phyloP scores from a whole-genome alignment of 2,797 vertebrate genomes.

The Sebastes itinus region DNA sequence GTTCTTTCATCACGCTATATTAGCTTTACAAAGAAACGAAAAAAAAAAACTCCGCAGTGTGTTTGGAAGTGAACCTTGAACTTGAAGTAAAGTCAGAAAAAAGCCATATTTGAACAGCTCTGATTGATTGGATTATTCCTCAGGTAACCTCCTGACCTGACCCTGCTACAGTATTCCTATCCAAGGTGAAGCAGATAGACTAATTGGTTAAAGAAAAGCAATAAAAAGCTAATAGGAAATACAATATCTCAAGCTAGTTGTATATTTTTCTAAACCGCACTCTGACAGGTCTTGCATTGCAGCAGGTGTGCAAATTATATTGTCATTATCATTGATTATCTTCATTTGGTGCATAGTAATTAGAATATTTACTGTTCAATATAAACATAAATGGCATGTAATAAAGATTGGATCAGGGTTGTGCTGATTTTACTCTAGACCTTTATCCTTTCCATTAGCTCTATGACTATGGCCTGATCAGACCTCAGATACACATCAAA shows the following conservation, averaged over 20 bases:
- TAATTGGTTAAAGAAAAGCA: neutral
- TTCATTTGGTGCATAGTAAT: neutral
- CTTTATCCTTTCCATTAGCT: slow-evolving; percentile 34
- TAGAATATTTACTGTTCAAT: neutral
- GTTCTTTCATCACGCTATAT: slow-evolving; percentile 59
- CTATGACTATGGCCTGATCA: slow-evolving; percentile 11
- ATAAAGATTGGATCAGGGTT: slow-evolving; percentile 25
- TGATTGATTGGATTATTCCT: neutral
- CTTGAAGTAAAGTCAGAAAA: slow-evolving; percentile 12
- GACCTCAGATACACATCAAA: slow-evolving; percentile 54
- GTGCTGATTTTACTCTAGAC: slow-evolving; percentile 11
- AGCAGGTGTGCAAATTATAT: neutral
- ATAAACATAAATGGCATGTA: neutral
- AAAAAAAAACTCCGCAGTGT: neutral
- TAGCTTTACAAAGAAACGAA: slow-evolving; percentile 22
- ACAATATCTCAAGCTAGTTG: neutral
- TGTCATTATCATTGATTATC: neutral
- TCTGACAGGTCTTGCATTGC: neutral
- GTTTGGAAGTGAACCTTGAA: slow-evolving; percentile 30
- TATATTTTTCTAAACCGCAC: neutral
- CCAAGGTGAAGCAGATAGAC: neutral
- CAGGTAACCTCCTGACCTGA: neutral
- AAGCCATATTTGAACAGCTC: neutral
- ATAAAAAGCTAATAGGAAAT: neutral
- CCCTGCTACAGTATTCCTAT: neutral